Base-by-base conservation (phyloP, 2,797 vertebrate genomes). In the Cyclura pinguis region DNA sequence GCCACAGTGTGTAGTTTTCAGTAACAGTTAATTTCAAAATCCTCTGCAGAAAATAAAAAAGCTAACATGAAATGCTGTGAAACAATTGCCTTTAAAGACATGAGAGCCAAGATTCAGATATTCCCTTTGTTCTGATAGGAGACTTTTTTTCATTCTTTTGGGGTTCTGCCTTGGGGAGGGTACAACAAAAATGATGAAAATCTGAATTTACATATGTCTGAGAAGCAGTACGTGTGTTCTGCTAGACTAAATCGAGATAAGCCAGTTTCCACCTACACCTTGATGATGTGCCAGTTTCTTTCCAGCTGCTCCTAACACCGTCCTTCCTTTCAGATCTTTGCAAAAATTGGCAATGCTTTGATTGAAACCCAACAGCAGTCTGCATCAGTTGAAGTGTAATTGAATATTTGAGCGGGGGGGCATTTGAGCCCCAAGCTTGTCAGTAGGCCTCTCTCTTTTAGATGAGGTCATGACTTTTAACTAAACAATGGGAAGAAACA, bases 181-280 rank as follows among this genome's bases (percentile, higher is more conserved):
- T 93, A 87, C 91, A 92, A 89, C 85, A 93, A 94, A 93, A 95
- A 92, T 0, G 0, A 73, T 90, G 88, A 1, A 0, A 5, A 93
- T 85, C 80, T 42, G 74, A 80, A 74, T 89, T 89, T 85, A 8
- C 87, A 87, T 1, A 0, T 67, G 76, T 62, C 76, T 93, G 89
- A 88, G 92, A 95, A 93, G 80, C 88, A 87, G 52, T 76, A 74
- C 91, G 6, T 84, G 89, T 85, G 80, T 92, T 95, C 91, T 92
- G 69, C 76, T 90, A 91, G 80, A 92, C 80, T 52, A 90, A 83
- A 50, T 89, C 47, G 88, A 87, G 81, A 29, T n/a, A 87, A 7
- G 1, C 0, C 0, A 42, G 32, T 86, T 9, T 59, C 67, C 59
- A 50, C n/a, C 50, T 81, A 38, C 77, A 84, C 83, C 38, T 18